Percentiles rank a stretch among this genome's conserved stretches.
Evolutionary conservation across 2,113 vertebrate genomes (phyloP).

Genomic region (Crotalus tigris): DNA sequence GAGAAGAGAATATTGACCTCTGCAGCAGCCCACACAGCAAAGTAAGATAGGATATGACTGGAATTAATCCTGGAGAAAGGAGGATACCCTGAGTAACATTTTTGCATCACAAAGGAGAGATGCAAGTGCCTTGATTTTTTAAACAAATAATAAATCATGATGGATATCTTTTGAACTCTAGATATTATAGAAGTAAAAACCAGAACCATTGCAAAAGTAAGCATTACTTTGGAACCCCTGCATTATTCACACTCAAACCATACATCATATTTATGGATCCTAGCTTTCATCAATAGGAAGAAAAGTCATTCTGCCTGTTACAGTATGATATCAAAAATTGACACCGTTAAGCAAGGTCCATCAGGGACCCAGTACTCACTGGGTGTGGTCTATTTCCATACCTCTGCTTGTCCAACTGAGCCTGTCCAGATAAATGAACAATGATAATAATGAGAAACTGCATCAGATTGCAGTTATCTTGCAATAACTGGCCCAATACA

Average conservation of each 20-base stretch:
- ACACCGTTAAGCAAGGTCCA: background rate
- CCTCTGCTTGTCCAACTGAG: background rate
- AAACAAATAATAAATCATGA: background rate
- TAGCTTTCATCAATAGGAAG: background rate
- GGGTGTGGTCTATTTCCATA: background rate
- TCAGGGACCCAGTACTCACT: background rate
- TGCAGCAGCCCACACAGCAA: background rate
- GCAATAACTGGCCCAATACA: background rate
- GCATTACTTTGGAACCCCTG: background rate
- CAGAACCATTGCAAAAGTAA: background rate
- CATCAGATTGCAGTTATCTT: background rate
- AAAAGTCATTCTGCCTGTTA: background rate
- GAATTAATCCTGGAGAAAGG: background rate
- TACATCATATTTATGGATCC: background rate
- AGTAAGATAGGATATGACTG: background rate
- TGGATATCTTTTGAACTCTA: background rate
- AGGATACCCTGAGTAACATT: background rate
- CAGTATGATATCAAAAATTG: too few species aligned
- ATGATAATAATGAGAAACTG: background rate
- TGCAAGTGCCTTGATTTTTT: background rate
- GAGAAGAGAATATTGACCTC: background rate
- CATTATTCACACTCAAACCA: background rate
- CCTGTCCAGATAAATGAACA: background rate
- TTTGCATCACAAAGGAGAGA: background rate
- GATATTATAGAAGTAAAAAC: background rate